phyloP scores from a whole-genome alignment of 1,140 invertebrate species.

The Pemphigus obesinymphae region DNA sequence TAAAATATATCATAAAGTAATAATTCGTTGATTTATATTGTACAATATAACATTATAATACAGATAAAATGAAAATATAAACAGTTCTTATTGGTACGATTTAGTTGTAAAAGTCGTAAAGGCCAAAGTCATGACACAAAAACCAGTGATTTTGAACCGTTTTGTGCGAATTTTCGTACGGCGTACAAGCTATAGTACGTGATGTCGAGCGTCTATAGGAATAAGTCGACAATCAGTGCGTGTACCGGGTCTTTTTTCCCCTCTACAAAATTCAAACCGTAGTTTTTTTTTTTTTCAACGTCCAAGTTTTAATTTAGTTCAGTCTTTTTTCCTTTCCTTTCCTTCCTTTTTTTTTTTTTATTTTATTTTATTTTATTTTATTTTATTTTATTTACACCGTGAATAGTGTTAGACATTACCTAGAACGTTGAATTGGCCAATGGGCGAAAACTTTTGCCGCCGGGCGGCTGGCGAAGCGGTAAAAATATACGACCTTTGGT shows the following conservation, averaged over 20 bases:
- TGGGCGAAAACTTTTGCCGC: slow-evolving; percentile 26
- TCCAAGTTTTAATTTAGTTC: slow-evolving; percentile 21
- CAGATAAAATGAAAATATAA: background rate
- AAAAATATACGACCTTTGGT: slow-evolving; percentile 39
- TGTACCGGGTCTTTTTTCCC: background rate
- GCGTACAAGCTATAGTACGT: background rate
- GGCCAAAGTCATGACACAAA: background rate
- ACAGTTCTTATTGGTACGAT: too few relatives aligned
- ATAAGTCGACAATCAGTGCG: background rate
- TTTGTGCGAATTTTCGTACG: background rate
- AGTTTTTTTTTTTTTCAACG: background rate
- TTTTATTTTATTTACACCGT: too few relatives aligned
- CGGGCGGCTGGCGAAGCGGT: slow-evolving; percentile 13
- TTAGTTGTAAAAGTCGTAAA: too few relatives aligned
- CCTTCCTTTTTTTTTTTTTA: slow-evolving; percentile 18
- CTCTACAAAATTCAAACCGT: background rate
- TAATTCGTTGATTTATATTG: too few relatives aligned
- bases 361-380: too few relatives aligned
- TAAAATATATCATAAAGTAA: too few relatives aligned
- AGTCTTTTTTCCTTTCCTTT: too few relatives aligned
- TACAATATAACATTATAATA: background rate
- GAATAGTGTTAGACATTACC: slow-evolving; percentile 22
- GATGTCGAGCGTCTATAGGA: background rate
- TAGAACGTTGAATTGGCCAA: slow-evolving; percentile 30
- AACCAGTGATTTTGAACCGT: background rate